Evolutionary conservation across 64 coral and sea anemone species (phyloP).

Genomic region (Acropora tenuis): DNA sequence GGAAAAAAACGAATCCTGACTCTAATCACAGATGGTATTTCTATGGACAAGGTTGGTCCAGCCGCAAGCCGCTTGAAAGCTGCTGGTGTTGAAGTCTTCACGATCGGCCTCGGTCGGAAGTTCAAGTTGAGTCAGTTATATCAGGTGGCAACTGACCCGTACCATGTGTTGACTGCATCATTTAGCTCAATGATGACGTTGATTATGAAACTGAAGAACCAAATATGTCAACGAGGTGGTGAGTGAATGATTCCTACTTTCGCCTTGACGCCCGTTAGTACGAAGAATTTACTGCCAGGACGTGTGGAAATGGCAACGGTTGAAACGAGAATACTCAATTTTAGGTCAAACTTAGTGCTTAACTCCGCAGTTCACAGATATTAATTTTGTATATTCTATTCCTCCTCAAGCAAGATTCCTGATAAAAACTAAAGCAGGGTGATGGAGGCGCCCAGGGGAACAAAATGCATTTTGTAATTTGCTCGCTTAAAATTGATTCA

Average conservation of each 20-base stretch:
- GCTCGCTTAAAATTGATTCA: neutral
- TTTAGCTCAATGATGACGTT: conserved; percentile 48
- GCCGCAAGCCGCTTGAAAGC: conserved; percentile 27
- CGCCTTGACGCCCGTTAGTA: neutral
- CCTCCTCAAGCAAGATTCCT: no score
- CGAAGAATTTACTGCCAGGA: no score
- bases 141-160: conserved; percentile 52
- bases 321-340: no score
- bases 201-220: conserved; percentile 5
- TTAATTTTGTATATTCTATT: no score
- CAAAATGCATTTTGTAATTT: neutral
- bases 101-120: conserved; percentile 44
- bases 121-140: conserved; percentile 7
- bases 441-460: no score
- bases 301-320: no score
- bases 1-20: conserved; percentile 46
- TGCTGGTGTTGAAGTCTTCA: conserved; percentile 55
- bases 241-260: neutral
- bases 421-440: no score
- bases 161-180: conserved; percentile 49
- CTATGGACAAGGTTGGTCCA: conserved; percentile 49
- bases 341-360: no score
- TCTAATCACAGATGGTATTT: conserved; percentile 63
- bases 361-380: no score
- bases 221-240: conserved; percentile 21